These are phyloP conservation scores for Carterocephalus palaemon DNA, from an alignment of 2,888 invertebrate genomes.

Conservation along the genomic window DNA sequence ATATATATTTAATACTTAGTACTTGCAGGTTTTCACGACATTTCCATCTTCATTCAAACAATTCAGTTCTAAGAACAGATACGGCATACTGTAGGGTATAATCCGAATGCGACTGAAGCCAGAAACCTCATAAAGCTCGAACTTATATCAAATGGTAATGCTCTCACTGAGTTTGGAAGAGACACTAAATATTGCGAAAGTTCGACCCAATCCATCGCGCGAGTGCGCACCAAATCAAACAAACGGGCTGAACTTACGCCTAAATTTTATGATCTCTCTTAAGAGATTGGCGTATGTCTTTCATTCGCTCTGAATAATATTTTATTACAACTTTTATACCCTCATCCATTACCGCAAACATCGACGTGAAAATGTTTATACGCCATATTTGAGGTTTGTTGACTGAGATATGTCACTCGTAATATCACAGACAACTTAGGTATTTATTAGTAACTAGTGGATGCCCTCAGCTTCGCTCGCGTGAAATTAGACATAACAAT, in stretches of 20 bases:
- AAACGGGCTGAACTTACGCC: conserved; percentile 19
- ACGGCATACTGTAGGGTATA: conserved; percentile 7
- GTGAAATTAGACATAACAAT: no score
- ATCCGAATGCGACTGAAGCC: conserved; percentile 1
- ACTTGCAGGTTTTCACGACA: no score
- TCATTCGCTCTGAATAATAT: conserved; percentile 25
- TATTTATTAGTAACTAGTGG: no score
- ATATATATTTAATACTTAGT: no score
- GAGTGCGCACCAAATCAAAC: conserved; percentile 21
- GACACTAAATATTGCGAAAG: conserved; percentile 22
- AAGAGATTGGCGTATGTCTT: conserved; percentile 24
- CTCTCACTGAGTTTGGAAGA: conserved; percentile 15
- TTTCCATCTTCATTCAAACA: no score
- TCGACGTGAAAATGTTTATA: conserved; percentile 23
- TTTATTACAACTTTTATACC: conserved; percentile 24
- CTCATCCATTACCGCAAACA: conserved; percentile 22
- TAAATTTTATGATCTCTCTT: conserved; percentile 24
- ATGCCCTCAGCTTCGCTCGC: no score
- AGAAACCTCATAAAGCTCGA: conserved; percentile 5
- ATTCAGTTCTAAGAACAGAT: no score
- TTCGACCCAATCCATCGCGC: conserved; percentile 18
- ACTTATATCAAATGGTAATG: conserved; percentile 15
- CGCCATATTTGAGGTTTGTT: conserved; percentile 15
- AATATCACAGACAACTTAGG: no score
- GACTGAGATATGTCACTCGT: neutral